Evolutionary conservation across 1,140 invertebrate species (phyloP).

Genomic region (Phenacoccus solenopsis): DNA sequence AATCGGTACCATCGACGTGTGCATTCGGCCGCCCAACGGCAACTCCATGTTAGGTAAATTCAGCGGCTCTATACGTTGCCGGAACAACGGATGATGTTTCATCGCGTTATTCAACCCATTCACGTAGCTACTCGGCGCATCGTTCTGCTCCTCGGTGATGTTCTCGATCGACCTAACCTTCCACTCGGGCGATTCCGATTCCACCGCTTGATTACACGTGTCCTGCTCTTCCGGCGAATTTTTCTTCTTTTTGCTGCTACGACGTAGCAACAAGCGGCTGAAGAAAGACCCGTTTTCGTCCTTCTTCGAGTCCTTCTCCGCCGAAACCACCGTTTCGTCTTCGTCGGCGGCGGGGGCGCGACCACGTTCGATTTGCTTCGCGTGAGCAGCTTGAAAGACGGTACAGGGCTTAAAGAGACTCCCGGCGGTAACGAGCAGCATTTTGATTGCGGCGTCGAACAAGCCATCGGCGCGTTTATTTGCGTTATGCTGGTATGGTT

Average conservation of each 20-base stretch:
- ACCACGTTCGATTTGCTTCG: background rate
- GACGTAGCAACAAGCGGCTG: conserved; percentile 45
- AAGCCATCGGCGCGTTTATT: background rate
- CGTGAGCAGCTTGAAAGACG: background rate
- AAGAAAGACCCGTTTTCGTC: conserved; percentile 36
- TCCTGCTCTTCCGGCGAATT: conserved; percentile 18
- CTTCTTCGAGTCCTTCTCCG: background rate
- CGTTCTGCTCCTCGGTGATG: background rate
- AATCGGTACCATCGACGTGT: background rate
- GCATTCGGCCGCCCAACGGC: background rate
- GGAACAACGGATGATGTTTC: conserved; percentile 22
- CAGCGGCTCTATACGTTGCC: conserved; percentile 40
- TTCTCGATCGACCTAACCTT: background rate
- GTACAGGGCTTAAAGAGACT: background rate
- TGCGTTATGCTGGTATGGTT: conserved; percentile 6
- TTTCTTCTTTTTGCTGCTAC: conserved; percentile 47
- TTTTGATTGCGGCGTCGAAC: conserved; percentile 7
- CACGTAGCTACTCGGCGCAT: background rate
- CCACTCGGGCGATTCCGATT: background rate
- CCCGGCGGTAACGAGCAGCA: background rate
- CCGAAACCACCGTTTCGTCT: background rate
- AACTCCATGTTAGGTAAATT: conserved; percentile 34
- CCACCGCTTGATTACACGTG: background rate
- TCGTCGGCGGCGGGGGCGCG: background rate
- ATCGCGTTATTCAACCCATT: background rate